These are phyloP conservation scores for Lynx canadensis DNA, from an alignment of 2,113 vertebrate species.

Conservation along the genomic window DNA sequence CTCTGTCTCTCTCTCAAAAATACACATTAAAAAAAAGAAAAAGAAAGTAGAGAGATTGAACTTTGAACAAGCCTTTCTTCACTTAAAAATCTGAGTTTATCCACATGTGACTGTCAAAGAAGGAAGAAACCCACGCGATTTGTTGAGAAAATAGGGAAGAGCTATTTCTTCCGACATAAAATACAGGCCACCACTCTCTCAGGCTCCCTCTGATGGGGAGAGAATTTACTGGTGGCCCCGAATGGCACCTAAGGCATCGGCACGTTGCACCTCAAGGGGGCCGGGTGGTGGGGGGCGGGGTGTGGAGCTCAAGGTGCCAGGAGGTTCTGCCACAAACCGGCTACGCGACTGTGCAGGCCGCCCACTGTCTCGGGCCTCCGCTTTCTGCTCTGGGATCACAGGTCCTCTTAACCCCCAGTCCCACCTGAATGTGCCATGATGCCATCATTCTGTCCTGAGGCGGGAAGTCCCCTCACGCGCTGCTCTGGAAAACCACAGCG, in stretches of 20 bases:
- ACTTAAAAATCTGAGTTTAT: background rate
- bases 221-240: accelerated
- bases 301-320: background rate
- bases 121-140: background rate
- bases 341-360: accelerated
- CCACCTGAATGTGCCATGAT: accelerated
- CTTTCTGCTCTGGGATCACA: background rate
- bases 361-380: accelerated
- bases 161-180: background rate
- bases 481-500: background rate
- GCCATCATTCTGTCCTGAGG: background rate
- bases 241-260: background rate
- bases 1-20: no score
- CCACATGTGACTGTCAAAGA: background rate
- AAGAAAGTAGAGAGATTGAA: background rate
- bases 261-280: accelerated
- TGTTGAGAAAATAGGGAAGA: background rate
- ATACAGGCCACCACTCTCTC: accelerated
- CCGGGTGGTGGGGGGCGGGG: accelerated
- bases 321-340: accelerated
- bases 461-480: background rate
- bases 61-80: background rate
- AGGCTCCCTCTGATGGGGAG: background rate
- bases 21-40: background rate
- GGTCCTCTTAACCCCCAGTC: background rate